phyloP scores from a whole-genome alignment of 2,113 vertebrate species.

The Himantopus leucocephalus region DNA sequence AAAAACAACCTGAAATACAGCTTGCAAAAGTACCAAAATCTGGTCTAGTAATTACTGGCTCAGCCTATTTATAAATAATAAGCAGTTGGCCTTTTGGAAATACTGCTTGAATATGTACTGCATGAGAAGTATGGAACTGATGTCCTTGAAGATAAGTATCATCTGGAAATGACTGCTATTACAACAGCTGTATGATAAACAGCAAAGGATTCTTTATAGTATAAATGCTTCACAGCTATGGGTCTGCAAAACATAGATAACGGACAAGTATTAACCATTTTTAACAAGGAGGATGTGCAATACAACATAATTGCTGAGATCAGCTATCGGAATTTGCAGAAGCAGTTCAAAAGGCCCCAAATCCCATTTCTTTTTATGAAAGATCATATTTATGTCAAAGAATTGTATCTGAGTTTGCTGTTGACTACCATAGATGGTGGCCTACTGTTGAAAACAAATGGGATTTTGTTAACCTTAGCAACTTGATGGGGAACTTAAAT shows the following conservation, averaged over 20 bases:
- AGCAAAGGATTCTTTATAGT: not conserved
- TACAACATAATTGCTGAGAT: not conserved
- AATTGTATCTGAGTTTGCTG: not conserved
- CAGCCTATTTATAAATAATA: not conserved
- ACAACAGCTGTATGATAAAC: not conserved
- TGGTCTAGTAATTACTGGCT: not conserved
- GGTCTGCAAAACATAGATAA: slow-evolving; percentile 25
- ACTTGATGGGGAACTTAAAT: not conserved
- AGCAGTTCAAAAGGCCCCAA: not conserved
- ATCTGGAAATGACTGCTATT: not conserved
- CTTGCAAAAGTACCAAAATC: not conserved
- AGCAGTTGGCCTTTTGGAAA: not conserved
- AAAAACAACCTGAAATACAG: not conserved
- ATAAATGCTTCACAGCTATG: not conserved
- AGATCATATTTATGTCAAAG: not conserved
- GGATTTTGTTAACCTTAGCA: not conserved
- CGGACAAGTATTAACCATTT: not conserved
- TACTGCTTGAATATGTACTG: not conserved
- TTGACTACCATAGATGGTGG: not conserved
- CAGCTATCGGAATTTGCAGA: not conserved
- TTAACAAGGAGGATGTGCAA: not conserved
- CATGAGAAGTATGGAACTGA: not conserved
- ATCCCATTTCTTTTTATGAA: not conserved
- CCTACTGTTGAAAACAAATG: not conserved
- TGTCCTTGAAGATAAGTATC: not conserved